Evolutionary conservation across 2,113 vertebrate species (phyloP).

Genomic region (Clupea harengus): DNA sequence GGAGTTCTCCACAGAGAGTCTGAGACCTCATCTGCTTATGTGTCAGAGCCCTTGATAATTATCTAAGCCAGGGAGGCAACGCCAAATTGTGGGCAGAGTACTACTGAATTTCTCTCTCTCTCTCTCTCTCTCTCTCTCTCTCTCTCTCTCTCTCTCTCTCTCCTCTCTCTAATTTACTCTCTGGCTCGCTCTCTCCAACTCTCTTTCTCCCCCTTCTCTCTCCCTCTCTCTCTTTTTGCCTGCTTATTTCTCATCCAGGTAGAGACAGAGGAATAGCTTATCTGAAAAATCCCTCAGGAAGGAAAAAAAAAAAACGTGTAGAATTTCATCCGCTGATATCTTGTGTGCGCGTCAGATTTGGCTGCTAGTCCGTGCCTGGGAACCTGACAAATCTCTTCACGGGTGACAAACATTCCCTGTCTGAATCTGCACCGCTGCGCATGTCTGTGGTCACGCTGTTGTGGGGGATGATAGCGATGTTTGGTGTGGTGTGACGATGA

Average conservation of each 20-base stretch:
- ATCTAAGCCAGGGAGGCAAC: slow-evolving; percentile 25
- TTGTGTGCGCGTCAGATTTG: background rate
- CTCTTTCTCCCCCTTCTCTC: background rate
- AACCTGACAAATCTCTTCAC: background rate
- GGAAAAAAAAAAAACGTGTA: background rate
- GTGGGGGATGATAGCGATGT: background rate
- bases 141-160: background rate
- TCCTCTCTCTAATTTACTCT: background rate
- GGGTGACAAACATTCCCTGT: background rate
- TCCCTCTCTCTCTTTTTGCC: background rate
- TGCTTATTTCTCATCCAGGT: background rate
- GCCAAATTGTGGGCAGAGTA: background rate
- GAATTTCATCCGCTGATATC: background rate
- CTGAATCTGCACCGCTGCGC: background rate
- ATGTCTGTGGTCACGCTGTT: background rate
- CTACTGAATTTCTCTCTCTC: background rate
- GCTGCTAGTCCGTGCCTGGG: no score
- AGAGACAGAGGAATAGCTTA: background rate
- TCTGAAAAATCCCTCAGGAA: background rate
- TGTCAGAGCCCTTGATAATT: slow-evolving; percentile 44
- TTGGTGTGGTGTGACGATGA: background rate
- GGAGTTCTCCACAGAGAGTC: slow-evolving; percentile 23
- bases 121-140: background rate
- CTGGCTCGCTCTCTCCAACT: background rate
- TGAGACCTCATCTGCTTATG: slow-evolving; percentile 30